A percentile compares a stretch with the other conserved stretches of the same genome.
These are phyloP conservation scores for Isaurus tuberculatus DNA, from an alignment of 92 coral and sea anemone species.

Conservation along the genomic window DNA sequence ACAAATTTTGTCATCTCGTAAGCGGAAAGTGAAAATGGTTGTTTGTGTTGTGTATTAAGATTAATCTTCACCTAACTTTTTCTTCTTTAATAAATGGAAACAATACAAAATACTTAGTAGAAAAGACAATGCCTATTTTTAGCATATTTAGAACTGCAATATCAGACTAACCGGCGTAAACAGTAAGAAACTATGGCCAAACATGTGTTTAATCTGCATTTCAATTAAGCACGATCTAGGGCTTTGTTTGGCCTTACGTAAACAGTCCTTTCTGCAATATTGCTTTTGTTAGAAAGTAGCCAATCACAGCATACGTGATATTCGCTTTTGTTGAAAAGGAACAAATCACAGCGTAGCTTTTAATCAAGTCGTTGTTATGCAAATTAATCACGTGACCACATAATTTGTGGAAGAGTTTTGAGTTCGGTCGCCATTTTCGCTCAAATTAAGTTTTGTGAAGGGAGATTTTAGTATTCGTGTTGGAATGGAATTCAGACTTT, in stretches of 20 bases:
- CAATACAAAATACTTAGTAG: background rate
- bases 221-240: background rate
- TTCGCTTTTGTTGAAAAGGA: background rate
- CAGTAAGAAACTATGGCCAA: background rate
- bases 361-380: conserved; percentile 21
- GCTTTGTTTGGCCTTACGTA: background rate
- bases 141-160: background rate
- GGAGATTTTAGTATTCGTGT: background rate
- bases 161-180: background rate
- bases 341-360: conserved; percentile 9
- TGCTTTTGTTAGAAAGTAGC: background rate
- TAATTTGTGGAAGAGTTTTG: conserved; percentile 7
- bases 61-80: background rate
- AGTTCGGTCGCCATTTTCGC: conserved; percentile 21
- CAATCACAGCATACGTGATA: conserved; percentile 24
- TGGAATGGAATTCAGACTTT: conserved; percentile 55
- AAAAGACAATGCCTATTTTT: background rate
- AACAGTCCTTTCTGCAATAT: background rate
- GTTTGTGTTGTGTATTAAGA: too few relatives aligned
- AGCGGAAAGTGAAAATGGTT: too few relatives aligned
- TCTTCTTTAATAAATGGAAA: background rate
- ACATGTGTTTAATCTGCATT: conserved; percentile 31
- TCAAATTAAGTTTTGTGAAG: conserved; percentile 1
- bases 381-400: conserved; percentile 18
- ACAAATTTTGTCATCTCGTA: too few relatives aligned